These are phyloP conservation scores for Zingel zingel DNA, from an alignment of 2,113 vertebrate genomes.

Conservation along the genomic window DNA sequence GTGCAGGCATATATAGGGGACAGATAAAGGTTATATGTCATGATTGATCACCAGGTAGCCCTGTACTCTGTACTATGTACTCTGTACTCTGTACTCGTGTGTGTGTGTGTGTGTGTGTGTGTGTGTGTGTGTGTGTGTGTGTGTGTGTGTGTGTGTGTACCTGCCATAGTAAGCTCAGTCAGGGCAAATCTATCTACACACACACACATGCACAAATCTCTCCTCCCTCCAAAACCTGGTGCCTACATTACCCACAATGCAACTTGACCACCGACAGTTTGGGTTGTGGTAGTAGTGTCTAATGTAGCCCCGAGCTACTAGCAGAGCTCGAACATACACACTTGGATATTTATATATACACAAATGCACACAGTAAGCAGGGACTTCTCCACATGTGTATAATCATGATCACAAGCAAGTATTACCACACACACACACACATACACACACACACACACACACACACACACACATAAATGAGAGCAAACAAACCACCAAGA, in stretches of 20 bases:
- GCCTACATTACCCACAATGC: too few species aligned
- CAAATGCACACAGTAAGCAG: background rate
- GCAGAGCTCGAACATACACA: too few species aligned
- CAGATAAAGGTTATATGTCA: slow-evolving; percentile 55
- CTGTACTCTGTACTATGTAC: background rate
- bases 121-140: too few species aligned
- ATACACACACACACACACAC: background rate
- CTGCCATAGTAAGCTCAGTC: background rate
- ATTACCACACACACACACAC: background rate
- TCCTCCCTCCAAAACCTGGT: background rate
- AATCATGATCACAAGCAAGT: background rate
- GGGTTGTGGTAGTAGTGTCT: too few species aligned
- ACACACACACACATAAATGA: background rate
- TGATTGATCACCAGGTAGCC: slow-evolving; percentile 58
- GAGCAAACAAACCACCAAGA: slow-evolving; percentile 14
- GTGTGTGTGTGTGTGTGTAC: too few species aligned
- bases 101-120: background rate
- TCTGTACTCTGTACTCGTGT: background rate
- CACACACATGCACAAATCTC: background rate
- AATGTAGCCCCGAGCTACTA: too few species aligned
- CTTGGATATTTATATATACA: background rate
- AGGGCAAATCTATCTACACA: slow-evolving; percentile 1
- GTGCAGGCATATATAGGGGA: background rate
- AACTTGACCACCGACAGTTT: too few species aligned
- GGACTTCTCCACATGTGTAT: too few species aligned